These are phyloP conservation scores for Aspidiotus rigidus DNA, from an alignment of 2,888 invertebrate species.

Conservation along the genomic window DNA sequence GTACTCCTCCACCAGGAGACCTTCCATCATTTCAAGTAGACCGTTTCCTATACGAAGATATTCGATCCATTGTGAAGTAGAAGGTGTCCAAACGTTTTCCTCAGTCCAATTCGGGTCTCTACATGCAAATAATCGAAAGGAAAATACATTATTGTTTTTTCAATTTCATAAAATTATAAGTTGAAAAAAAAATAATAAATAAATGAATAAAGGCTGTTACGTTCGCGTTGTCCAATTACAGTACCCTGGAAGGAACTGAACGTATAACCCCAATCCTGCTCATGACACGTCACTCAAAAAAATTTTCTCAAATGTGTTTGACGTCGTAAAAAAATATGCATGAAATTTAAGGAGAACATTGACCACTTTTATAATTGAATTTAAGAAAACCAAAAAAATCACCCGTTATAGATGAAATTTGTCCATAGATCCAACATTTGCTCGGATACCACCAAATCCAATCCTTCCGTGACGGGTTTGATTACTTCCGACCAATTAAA, in stretches of 20 bases:
- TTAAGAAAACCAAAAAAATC: too few relatives aligned
- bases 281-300: too few relatives aligned
- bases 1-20: not conserved
- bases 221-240: too few relatives aligned
- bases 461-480: conserved; percentile 7
- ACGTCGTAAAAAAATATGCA: too few relatives aligned
- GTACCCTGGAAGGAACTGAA: too few relatives aligned
- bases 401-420: conserved; percentile 23
- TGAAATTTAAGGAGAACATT: too few relatives aligned
- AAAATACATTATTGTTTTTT: not conserved
- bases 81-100: not conserved
- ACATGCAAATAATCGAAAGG: not conserved
- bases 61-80: not conserved
- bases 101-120: not conserved
- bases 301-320: too few relatives aligned
- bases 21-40: not conserved
- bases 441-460: conserved; percentile 27
- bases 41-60: not conserved
- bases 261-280: too few relatives aligned
- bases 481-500: conserved; percentile 30
- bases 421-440: conserved; percentile 26
- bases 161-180: not conserved
- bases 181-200: too few relatives aligned
- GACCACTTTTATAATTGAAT: too few relatives aligned
- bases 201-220: too few relatives aligned